phyloP scores from a whole-genome alignment of 2,888 invertebrate species.

The Timema cristinae region DNA sequence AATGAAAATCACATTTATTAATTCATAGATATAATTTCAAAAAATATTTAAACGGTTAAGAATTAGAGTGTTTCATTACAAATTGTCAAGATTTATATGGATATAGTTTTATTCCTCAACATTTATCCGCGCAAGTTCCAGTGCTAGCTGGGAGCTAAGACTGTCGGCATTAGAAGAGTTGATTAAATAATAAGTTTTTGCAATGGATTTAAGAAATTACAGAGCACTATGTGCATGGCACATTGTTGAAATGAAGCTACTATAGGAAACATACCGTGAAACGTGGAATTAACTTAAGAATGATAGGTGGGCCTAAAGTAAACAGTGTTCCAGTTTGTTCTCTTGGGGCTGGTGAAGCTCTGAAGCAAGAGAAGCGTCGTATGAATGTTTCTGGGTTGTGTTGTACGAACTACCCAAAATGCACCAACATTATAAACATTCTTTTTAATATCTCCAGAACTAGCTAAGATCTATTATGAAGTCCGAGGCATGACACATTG shows the following conservation, averaged over 20 bases:
- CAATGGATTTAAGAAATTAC: slow-evolving; percentile 2
- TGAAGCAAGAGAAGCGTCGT: neutral
- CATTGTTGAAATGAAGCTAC: neutral
- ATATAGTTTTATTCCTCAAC: neutral
- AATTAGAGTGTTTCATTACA: too few relatives aligned
- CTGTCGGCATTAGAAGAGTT: slow-evolving; percentile 4
- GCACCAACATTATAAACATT: neutral
- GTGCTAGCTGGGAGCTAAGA: neutral
- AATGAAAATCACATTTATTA: too few relatives aligned
- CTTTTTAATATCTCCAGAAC: neutral
- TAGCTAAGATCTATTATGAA: neutral
- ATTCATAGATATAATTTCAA: too few relatives aligned
- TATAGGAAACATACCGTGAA: neutral
- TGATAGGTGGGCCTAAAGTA: too few relatives aligned
- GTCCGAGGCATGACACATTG: neutral
- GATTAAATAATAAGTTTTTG: neutral
- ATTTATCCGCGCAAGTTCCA: neutral
- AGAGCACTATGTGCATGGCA: neutral
- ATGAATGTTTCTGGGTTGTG: slow-evolving; percentile 6
- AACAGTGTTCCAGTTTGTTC: slow-evolving; percentile 1
- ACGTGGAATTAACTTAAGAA: neutral
- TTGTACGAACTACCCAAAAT: slow-evolving; percentile 6
- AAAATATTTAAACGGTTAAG: too few relatives aligned
- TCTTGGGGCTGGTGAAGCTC: slow-evolving; percentile 3
- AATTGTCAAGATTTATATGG: neutral